Base-by-base conservation (phyloP, 2,113 vertebrate species). In the Pteronura brasiliensis region DNA sequence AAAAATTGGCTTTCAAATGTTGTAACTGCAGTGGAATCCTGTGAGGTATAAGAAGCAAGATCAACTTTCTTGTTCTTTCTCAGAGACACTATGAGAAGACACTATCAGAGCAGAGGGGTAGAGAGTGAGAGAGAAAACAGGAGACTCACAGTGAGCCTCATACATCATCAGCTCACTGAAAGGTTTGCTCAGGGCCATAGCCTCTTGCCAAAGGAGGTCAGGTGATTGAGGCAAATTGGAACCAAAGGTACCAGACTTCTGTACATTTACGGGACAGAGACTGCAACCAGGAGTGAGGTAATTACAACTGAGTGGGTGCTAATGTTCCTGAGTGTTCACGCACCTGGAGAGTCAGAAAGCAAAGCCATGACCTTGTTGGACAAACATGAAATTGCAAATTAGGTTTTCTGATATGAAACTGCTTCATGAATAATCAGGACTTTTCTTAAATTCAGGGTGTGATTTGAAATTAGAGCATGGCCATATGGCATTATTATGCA, bases 371-470 rank as follows among this genome's bases (percentile, higher is more conserved):
- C 71, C 63, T 79, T 92, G 49, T 42, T 27, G 15, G 72, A 69
- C 25, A 96, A 13, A 27, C 36, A 20, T 63, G 44, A 63, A 69
- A 63, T n/a, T 82, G 65, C 7, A 92, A 63, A 95, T 95, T 55
- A 47, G 42, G 42, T 25, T 92, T 85, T 65, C 57, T 29, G 17
- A 36, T 52, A 34, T 39, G 9, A 39, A 92, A 47, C 29, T 88
- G 39, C 71, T 55, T 97, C 63, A 42, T 92, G 77, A 96, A 76
- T 63, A 91, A 88, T 79, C 7, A 83, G 69, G 71, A 13, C 49
- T n/a, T 76, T 85, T 96, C 77, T 83, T 81, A 47, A 85, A 65
- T 83, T 63, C 71, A 8, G 65, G 72, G 47, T 88, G 42, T 49
- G 71, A 69, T 81, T 88, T 88, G 88, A 65, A 83, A 79, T 74